A percentile compares a stretch with the other conserved stretches of the same genome.
Conservation (phyloP, 2,113 vertebrate genomes). For the Telmatochromis brichardi region DNA sequence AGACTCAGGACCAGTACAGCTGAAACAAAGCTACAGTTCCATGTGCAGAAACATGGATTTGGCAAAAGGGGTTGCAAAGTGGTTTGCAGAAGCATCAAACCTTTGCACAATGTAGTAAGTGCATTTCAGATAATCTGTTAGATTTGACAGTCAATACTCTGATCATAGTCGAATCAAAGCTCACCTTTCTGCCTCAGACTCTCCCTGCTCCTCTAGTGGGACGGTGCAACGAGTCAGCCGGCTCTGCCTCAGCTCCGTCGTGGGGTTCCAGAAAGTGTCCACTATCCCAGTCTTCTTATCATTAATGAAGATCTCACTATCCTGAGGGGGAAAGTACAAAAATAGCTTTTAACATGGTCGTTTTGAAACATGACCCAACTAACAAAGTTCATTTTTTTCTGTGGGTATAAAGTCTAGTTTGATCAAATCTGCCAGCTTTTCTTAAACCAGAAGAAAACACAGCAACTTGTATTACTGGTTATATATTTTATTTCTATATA, state of each 20-base stretch:
- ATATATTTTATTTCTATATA: neutral
- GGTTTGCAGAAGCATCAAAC: neutral
- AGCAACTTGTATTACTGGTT: neutral
- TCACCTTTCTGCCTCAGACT: slow-evolving; percentile 92
- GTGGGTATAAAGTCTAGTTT: neutral
- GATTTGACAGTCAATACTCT: neutral
- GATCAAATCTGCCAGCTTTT: neutral
- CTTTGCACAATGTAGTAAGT: neutral
- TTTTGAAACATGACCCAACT: neutral
- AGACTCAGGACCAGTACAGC: too few relatives aligned
- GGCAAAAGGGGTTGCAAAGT: neutral
- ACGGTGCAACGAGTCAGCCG: slow-evolving; percentile 87
- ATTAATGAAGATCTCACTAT: slow-evolving; percentile 93
- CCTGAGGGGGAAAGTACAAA: slow-evolving; percentile 63
- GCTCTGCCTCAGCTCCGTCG: slow-evolving; percentile 82
- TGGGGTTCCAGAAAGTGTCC: slow-evolving; percentile 94
- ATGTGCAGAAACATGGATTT: neutral
- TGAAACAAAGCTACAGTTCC: neutral
- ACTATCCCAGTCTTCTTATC: slow-evolving; percentile 89
- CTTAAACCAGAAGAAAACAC: neutral
- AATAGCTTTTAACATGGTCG: neutral
- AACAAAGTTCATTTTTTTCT: neutral
- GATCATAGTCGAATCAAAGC: neutral
- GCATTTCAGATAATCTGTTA: neutral
- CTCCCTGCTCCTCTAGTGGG: slow-evolving; percentile 87